Conservation (phyloP, 2,888 invertebrate species). For the Petrolisthes cinctipes region DNA sequence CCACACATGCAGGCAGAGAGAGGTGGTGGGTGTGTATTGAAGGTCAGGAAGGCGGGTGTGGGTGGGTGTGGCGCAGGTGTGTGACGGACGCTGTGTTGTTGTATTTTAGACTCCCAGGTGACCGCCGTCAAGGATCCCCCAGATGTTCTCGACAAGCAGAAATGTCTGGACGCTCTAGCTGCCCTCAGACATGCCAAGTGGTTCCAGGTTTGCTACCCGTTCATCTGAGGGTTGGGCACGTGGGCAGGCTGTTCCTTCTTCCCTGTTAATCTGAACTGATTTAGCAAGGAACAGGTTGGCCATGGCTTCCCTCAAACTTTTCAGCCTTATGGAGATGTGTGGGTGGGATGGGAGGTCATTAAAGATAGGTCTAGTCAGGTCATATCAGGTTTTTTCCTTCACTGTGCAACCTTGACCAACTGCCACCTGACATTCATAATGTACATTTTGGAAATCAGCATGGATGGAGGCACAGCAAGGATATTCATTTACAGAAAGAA, state of each 20-base stretch:
- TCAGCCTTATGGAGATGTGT: constrained; percentile 66
- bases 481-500: not conserved
- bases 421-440: constrained; percentile 39
- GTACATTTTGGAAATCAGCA: constrained; percentile 61
- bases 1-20: constrained; percentile 44
- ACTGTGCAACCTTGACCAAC: constrained; percentile 54
- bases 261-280: constrained; percentile 10
- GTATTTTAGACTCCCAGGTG: constrained; percentile 66
- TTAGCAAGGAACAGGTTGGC: constrained; percentile 51
- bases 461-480: constrained; percentile 59
- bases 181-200: constrained; percentile 99
- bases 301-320: constrained; percentile 61
- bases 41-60: constrained; percentile 44
- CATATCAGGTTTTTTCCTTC: constrained; percentile 53
- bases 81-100: constrained; percentile 64
- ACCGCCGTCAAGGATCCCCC: constrained; percentile 76
- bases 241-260: constrained; percentile 48
- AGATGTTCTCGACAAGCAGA: constrained; percentile 98
- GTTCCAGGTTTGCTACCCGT: constrained; percentile 90
- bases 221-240: constrained; percentile 48
- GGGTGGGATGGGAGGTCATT: constrained; percentile 56
- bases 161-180: constrained; percentile 99
- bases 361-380: constrained; percentile 55
- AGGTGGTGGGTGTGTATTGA: constrained; percentile 51
- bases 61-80: constrained; percentile 63